A percentile compares a stretch with the other conserved stretches of the same genome.
These are phyloP conservation scores for Hydropsyche tenuis DNA, from an alignment of 1,140 invertebrate species.

Conservation along the genomic window DNA sequence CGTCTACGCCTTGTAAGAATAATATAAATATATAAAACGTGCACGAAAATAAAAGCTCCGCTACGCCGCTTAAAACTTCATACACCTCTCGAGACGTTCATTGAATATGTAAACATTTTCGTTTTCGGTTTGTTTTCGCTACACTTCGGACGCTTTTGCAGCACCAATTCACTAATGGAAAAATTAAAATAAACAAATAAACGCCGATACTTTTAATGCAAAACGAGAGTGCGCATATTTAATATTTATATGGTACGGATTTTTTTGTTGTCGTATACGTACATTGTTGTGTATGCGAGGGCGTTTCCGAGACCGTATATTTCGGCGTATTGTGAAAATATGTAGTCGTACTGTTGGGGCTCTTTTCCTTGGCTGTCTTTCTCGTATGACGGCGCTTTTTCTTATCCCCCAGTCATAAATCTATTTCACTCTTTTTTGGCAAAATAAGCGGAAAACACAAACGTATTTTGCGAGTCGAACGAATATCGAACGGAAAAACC, in stretches of 20 bases:
- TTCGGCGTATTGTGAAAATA: constrained; percentile 22
- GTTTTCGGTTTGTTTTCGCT: constrained; percentile 19
- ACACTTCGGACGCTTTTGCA: background rate
- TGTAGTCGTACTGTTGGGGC: background rate
- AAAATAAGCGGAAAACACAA: constrained; percentile 37
- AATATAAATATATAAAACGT: background rate
- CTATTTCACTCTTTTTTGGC: constrained; percentile 38
- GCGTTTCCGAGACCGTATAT: background rate
- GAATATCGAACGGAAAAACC: constrained; percentile 35
- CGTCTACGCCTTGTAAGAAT: background rate
- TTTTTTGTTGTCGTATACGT: background rate
- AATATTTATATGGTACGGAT: background rate
- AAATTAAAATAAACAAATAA: constrained; percentile 23
- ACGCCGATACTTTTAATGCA: constrained; percentile 19
- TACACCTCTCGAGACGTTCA: constrained; percentile 1
- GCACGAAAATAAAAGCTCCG: constrained; percentile 14
- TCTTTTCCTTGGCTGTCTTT: constrained; percentile 21
- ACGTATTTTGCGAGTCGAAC: constrained; percentile 40
- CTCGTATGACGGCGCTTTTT: constrained; percentile 32
- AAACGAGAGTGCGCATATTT: constrained; percentile 1
- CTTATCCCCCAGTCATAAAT: constrained; percentile 35
- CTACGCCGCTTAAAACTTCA: background rate
- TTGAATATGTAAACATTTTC: constrained; percentile 25
- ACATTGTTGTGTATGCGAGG: background rate
- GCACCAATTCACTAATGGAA: constrained; percentile 18